Conservation (phyloP, 2,888 invertebrate genomes). For the Cephus pulcher region DNA sequence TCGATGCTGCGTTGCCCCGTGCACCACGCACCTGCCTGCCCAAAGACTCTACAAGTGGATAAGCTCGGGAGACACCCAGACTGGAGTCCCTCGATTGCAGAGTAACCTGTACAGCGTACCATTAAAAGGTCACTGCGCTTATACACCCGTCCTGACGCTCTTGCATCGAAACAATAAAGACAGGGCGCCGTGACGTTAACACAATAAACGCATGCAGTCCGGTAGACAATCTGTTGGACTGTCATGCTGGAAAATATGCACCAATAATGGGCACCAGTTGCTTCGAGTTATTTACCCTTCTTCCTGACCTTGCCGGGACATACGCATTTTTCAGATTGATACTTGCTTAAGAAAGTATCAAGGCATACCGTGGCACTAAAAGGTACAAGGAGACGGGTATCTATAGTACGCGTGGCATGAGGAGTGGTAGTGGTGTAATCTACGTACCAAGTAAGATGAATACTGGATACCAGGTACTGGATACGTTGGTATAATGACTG, state of each 20-base stretch:
- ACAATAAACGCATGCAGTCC: background rate
- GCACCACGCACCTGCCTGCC: constrained; percentile 31
- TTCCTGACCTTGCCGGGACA: background rate
- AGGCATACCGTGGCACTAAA: background rate
- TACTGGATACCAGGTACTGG: constrained; percentile 26
- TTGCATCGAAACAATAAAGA: background rate
- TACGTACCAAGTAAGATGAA: constrained; percentile 44
- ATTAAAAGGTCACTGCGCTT: background rate
- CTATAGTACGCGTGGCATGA: background rate
- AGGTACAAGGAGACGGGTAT: background rate
- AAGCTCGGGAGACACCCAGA: constrained; percentile 10
- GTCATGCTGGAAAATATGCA: background rate
- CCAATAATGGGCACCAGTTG: background rate
- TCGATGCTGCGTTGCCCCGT: constrained; percentile 25
- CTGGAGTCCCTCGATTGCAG: background rate
- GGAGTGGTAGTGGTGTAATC: constrained; percentile 51
- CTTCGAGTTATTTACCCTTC: background rate
- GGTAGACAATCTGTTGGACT: background rate
- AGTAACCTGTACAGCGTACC: background rate
- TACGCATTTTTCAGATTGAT: background rate
- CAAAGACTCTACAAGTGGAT: constrained; percentile 38
- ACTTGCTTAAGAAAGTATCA: background rate
- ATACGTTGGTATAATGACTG: constrained; percentile 61
- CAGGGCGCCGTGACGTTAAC: background rate
- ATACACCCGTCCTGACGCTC: background rate